These are phyloP conservation scores for Rousettus leschenaultii DNA, from an alignment of 2,113 vertebrate species.

Conservation along the genomic window DNA sequence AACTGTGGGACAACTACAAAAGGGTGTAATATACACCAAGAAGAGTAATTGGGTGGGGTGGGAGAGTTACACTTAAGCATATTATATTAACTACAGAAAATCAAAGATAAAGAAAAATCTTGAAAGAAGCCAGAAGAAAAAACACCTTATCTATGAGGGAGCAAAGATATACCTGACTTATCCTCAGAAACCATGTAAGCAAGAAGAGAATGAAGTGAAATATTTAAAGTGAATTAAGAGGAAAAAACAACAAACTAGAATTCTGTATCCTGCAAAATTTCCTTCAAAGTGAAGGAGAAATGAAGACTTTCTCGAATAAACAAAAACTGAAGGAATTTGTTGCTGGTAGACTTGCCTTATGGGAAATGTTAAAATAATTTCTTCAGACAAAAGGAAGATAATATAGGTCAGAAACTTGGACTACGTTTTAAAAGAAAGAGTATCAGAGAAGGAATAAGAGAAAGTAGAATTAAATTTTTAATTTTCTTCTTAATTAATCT, in stretches of 20 bases:
- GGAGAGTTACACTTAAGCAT: neutral
- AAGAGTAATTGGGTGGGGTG: neutral
- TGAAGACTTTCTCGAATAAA: neutral
- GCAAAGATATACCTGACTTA: neutral
- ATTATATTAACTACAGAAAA: neutral
- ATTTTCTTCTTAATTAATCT: neutral
- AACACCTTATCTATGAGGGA: neutral
- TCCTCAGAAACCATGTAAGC: neutral
- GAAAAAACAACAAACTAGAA: neutral
- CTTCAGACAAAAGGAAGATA: neutral
- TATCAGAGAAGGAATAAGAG: neutral
- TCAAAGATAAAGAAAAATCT: neutral
- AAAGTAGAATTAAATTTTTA: neutral
- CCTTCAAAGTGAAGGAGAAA: constrained; percentile 10
- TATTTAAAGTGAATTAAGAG: neutral
- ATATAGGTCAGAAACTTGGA: neutral
- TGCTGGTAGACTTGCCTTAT: neutral
- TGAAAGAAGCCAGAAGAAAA: neutral
- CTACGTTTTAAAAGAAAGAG: neutral
- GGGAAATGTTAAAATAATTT: neutral
- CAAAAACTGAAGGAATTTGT: neutral
- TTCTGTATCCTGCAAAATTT: neutral
- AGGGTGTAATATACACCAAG: neutral
- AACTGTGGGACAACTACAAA: neutral
- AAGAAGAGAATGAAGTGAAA: neutral